Evolutionary conservation across 2,888 invertebrate species (phyloP).

Genomic region (Panopea generosa): DNA sequence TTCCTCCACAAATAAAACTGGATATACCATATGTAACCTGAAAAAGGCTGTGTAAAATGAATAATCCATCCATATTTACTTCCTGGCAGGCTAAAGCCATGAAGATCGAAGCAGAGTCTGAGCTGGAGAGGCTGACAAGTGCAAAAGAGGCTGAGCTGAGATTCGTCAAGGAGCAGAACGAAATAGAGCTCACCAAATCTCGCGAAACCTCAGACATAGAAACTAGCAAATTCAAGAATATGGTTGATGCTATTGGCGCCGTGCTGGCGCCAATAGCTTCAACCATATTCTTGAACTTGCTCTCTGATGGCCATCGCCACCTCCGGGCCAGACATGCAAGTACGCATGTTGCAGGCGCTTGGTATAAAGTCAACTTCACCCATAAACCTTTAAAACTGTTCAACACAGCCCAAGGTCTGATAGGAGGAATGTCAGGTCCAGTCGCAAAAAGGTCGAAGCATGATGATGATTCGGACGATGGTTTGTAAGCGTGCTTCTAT

Average conservation of each 20-base stretch:
- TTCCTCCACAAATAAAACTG: too few species aligned
- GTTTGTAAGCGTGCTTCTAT: too few species aligned
- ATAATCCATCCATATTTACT: too few species aligned
- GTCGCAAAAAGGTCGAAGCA: constrained; percentile 47
- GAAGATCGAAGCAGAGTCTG: constrained; percentile 86
- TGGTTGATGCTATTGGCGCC: constrained; percentile 85
- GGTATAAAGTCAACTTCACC: constrained; percentile 86
- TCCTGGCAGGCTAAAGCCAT: constrained; percentile 82
- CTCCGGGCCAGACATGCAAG: constrained; percentile 86
- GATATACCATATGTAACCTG: too few species aligned
- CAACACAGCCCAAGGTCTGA: constrained; percentile 85
- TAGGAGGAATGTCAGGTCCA: constrained; percentile 80
- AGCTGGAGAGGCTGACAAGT: constrained; percentile 84
- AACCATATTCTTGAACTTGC: too few species aligned
- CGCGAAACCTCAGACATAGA: constrained; percentile 85
- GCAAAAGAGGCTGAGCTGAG: constrained; percentile 86
- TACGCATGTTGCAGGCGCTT: constrained; percentile 85
- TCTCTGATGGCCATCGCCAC: constrained; percentile 85
- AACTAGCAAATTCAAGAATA: constrained; percentile 84
- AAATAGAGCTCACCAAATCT: constrained; percentile 84
- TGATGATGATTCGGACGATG: constrained; percentile 62
- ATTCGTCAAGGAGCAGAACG: constrained; percentile 85
- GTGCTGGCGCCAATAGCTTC: too few species aligned
- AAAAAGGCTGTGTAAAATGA: too few species aligned
- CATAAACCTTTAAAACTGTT: constrained; percentile 86